A percentile compares a stretch with the other conserved stretches of the same genome.
Conservation (phyloP, 2,113 vertebrate species). For the Galeopterus variegatus region DNA sequence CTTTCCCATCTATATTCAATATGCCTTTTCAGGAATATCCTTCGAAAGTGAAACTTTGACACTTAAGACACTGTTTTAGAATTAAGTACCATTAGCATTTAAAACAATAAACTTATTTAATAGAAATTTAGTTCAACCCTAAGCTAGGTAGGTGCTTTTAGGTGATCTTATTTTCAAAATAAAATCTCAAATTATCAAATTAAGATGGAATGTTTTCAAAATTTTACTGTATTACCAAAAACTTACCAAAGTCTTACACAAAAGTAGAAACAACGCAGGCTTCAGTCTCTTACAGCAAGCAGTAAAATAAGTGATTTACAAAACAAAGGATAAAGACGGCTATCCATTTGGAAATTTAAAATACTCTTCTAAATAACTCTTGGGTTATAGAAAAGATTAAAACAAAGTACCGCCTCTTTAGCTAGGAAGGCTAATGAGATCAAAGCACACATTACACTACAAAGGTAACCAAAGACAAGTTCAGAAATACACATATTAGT, state of each 20-base stretch:
- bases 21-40: constrained; percentile 66
- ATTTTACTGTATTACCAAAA: constrained; percentile 38
- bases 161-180: not conserved
- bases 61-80: constrained; percentile 58
- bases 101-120: constrained; percentile 56
- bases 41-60: constrained; percentile 38
- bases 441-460: not conserved
- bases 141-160: constrained; percentile 8
- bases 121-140: constrained; percentile 55
- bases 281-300: not conserved
- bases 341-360: constrained; percentile 45
- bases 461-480: not conserved
- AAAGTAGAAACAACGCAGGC: not conserved
- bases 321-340: not conserved
- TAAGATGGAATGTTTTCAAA: constrained; percentile 29
- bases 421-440: not conserved
- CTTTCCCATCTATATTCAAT: constrained; percentile 52
- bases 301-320: constrained; percentile 15
- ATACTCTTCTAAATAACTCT: constrained; percentile 2
- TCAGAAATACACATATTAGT: not conserved
- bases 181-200: constrained; percentile 42
- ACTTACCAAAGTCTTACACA: not conserved
- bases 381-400: not conserved
- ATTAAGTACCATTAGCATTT: constrained; percentile 63
- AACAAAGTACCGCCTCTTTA: constrained; percentile 27